These are phyloP conservation scores for Eptesicus fuscus DNA, from an alignment of 2,113 vertebrate species.

Conservation along the genomic window DNA sequence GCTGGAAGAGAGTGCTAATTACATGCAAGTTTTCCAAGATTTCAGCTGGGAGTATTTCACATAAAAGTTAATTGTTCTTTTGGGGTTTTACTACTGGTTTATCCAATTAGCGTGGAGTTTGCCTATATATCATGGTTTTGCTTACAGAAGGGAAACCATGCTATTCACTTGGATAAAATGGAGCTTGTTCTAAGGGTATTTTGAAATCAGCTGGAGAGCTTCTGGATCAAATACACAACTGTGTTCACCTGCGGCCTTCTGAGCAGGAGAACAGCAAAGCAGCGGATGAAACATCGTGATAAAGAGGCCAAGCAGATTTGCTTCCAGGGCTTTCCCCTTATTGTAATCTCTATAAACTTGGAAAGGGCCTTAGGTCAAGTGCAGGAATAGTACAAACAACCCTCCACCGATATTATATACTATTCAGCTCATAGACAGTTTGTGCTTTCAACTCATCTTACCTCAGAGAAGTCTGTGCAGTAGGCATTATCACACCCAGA, in stretches of 20 bases:
- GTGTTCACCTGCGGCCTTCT: neutral
- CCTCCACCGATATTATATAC: neutral
- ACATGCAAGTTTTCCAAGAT: slow-evolving; percentile 80
- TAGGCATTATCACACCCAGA: neutral
- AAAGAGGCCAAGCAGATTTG: neutral
- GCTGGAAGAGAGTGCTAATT: slow-evolving; percentile 78
- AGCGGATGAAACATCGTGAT: neutral
- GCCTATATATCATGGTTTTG: slow-evolving; percentile 74
- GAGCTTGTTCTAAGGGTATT: slow-evolving; percentile 32
- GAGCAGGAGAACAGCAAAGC: neutral
- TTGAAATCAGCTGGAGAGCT: neutral
- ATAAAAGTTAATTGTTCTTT: slow-evolving; percentile 82
- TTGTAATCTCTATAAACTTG: neutral
- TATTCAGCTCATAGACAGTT: neutral
- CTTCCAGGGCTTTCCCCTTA: neutral
- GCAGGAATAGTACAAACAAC: neutral
- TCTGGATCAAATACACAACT: neutral
- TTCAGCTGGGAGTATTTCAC: slow-evolving; percentile 80
- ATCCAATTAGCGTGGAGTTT: slow-evolving; percentile 81
- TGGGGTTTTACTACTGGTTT: slow-evolving; percentile 76
- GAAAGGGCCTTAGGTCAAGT: neutral
- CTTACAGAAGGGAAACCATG: slow-evolving; percentile 70
- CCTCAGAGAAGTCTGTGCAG: neutral
- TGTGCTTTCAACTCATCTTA: neutral
- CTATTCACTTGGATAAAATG: slow-evolving; percentile 61